Percentiles rank a stretch among this genome's conserved stretches.
phyloP scores from a whole-genome alignment of 2,888 invertebrate species.

The Leptopilina drosophilae region DNA sequence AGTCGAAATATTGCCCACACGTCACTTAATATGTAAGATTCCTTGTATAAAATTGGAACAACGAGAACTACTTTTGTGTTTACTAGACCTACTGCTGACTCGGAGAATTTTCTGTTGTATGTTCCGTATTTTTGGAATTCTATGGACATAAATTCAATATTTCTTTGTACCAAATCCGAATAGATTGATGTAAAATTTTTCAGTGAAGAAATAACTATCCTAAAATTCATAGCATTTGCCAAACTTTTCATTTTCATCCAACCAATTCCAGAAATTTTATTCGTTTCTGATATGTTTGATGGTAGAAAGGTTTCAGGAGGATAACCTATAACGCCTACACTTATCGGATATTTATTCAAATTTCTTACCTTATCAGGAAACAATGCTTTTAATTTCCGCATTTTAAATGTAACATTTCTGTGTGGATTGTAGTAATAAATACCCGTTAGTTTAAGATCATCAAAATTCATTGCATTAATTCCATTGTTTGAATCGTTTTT shows the following conservation, averaged over 20 bases:
- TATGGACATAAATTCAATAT: neutral
- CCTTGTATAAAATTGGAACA: neutral
- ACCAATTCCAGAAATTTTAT: neutral
- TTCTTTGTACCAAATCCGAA: neutral
- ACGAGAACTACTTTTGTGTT: neutral
- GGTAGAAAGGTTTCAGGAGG: neutral
- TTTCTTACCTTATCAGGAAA: neutral
- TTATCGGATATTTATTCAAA: neutral
- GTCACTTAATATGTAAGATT: neutral
- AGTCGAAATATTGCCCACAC: neutral
- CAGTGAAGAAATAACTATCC: too few relatives aligned
- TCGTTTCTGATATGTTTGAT: neutral
- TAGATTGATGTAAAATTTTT: neutral
- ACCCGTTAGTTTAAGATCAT: neutral
- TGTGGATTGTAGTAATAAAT: neutral
- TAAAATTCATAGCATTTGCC: neutral
- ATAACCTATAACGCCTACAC: neutral
- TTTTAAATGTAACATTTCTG: neutral
- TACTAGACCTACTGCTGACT: neutral
- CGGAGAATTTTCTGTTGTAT: neutral
- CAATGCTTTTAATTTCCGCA: neutral
- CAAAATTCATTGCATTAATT: too few relatives aligned
- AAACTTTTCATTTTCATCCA: neutral
- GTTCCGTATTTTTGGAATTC: neutral
- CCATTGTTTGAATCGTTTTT: neutral